Evolutionary conservation across 2,888 invertebrate genomes (phyloP), one percentile per base, ranked within the genome.

Genomic region (Cotesia congregata): DNA sequence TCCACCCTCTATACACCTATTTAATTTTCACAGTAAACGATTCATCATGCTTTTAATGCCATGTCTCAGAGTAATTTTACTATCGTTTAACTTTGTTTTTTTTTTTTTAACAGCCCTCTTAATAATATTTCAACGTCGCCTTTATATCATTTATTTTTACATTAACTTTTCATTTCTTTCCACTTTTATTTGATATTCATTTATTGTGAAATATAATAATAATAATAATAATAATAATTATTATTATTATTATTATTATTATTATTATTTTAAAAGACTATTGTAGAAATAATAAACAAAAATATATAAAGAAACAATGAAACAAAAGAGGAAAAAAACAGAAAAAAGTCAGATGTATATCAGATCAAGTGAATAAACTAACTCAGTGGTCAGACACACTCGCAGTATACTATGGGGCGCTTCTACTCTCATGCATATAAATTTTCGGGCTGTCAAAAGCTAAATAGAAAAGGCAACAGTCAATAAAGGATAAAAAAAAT

Each of bases 281-380:
- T 50, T 1, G 6, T 50, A 50, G 7, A 41, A 12, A 65, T 6
- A 38, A 7, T 65, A 1, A 41, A n/a, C 41, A 38, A 15, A 12
- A n/a, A 6, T 41, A 38, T 17, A 41, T 41, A 65, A 20, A 65
- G 12, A 68, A 68, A 68, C n/a, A 68, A n/a, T n/a, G 30, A 67
- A 67, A 67, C 12, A 39, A 39, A 67, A 38, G n/a, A 38, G 30
- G 15, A 62, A 17, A 62, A 62, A 67, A 38, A 67, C 15, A n/a
- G 6, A 68, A 68, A 40, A 61, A 20, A 40, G 41, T 74, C 74
- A 61, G 60, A 15, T 68, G 61, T 40, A 50, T 59, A 67, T 67
- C 74, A 60, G 12, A n/a, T 20, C 9, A 41, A 74, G 74, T 74
- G 69, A 20, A 74, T 74, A 69, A 74, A 74, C 41, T 74, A 74